These are phyloP conservation scores for Lemur catta DNA, from an alignment of 2,797 vertebrate genomes.

Conservation along the genomic window DNA sequence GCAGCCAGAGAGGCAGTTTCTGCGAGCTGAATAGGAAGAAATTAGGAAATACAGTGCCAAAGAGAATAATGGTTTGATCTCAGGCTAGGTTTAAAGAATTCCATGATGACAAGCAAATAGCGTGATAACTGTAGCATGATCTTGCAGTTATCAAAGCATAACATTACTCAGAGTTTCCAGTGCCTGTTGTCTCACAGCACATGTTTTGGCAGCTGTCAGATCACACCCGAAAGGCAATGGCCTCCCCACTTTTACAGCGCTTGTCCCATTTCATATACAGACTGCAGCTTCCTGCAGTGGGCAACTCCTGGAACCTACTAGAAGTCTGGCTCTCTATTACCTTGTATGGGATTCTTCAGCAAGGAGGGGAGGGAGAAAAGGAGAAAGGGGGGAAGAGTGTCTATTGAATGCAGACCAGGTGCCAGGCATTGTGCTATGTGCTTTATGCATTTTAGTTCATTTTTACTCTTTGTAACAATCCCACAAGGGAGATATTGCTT, in stretches of 20 bases:
- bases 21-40: background rate
- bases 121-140: fast-evolving
- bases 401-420: fast-evolving
- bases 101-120: fast-evolving
- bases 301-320: background rate
- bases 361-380: background rate
- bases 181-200: fast-evolving
- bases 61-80: background rate
- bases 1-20: background rate
- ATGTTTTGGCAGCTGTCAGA: background rate
- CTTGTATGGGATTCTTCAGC: background rate
- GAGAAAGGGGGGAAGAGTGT: background rate
- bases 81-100: background rate
- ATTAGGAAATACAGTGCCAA: background rate
- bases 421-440: background rate
- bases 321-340: background rate
- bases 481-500: background rate
- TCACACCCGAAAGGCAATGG: no score
- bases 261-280: background rate
- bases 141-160: background rate
- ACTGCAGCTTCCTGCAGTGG: background rate
- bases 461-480: background rate
- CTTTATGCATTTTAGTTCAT: background rate
- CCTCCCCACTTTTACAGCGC: background rate
- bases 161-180: no score